These are phyloP conservation scores for Drosophila cognata DNA, from an alignment of 2,888 invertebrate species.

Conservation along the genomic window DNA sequence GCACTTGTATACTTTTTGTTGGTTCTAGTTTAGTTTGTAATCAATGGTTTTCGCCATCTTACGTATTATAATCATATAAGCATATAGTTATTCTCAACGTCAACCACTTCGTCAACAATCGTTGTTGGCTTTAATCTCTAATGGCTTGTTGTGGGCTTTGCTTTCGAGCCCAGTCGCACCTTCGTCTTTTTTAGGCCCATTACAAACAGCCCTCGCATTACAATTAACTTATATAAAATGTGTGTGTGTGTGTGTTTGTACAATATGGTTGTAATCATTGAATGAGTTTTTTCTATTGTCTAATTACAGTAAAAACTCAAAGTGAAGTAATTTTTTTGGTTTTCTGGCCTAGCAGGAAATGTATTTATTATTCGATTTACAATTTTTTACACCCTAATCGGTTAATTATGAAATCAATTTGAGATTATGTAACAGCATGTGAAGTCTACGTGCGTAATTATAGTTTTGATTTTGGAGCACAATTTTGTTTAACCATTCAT, in stretches of 20 bases:
- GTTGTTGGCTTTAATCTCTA: conserved; percentile 6
- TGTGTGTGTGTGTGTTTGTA: conserved; percentile 26
- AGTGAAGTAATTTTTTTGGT: conserved; percentile 22
- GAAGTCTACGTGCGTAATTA: conserved; percentile 1
- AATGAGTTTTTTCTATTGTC: conserved; percentile 58
- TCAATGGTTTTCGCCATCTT: conserved; percentile 7
- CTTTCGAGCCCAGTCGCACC: conserved; percentile 13
- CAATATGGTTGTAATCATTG: conserved; percentile 45
- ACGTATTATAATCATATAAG: background rate
- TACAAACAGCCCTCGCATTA: conserved; percentile 28
- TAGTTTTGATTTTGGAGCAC: background rate
- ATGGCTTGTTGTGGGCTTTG: conserved; percentile 14
- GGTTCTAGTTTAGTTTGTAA: background rate
- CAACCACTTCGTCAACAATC: background rate
- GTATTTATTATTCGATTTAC: conserved; percentile 33
- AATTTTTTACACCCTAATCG: conserved; percentile 6
- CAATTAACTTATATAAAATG: conserved; percentile 55
- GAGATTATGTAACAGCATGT: conserved; percentile 14
- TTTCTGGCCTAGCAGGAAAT: conserved; percentile 41
- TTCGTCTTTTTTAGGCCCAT: conserved; percentile 24
- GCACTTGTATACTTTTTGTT: background rate
- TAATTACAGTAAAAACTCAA: conserved; percentile 57
- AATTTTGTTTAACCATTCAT: background rate
- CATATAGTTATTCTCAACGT: conserved; percentile 11
- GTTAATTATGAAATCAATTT: conserved; percentile 19